Evolutionary conservation across 2,797 vertebrate genomes (phyloP).

Genomic region (Neomorphus geoffroyi): DNA sequence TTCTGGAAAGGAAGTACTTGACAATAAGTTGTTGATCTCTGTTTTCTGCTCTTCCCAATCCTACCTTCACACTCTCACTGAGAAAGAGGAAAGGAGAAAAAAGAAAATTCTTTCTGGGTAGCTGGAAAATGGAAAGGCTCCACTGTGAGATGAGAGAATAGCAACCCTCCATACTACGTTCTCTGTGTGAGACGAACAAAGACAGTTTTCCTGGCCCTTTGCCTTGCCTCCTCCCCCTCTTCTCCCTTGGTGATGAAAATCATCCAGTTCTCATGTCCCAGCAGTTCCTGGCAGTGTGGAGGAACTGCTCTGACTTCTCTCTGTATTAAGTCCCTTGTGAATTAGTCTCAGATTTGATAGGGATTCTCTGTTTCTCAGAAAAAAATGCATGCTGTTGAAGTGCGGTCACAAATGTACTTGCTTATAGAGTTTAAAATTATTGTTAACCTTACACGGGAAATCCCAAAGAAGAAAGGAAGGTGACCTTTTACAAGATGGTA

Average conservation of each 20-base stretch:
- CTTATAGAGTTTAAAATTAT: slow-evolving; percentile 4
- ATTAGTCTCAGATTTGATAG: background rate
- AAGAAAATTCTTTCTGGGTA: background rate
- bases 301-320: background rate
- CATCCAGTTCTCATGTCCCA: background rate
- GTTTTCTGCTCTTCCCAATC: background rate
- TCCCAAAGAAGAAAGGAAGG: background rate
- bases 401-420: background rate
- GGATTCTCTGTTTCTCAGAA: background rate
- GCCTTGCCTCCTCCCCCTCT: background rate
- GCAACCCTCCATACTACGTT: background rate
- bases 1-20: background rate
- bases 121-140: background rate
- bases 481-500: background rate
- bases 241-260: slow-evolving; percentile 30
- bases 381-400: background rate
- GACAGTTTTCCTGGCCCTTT: slow-evolving; percentile 30
- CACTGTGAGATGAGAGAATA: slow-evolving; percentile 36
- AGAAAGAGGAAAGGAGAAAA: background rate
- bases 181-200: slow-evolving; percentile 27
- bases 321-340: background rate
- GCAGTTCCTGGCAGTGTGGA: background rate
- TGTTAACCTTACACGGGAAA: background rate
- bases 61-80: background rate
- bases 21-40: background rate